Conservation (phyloP, 2,888 invertebrate species). For the Himalopsyche kuldschensis region DNA sequence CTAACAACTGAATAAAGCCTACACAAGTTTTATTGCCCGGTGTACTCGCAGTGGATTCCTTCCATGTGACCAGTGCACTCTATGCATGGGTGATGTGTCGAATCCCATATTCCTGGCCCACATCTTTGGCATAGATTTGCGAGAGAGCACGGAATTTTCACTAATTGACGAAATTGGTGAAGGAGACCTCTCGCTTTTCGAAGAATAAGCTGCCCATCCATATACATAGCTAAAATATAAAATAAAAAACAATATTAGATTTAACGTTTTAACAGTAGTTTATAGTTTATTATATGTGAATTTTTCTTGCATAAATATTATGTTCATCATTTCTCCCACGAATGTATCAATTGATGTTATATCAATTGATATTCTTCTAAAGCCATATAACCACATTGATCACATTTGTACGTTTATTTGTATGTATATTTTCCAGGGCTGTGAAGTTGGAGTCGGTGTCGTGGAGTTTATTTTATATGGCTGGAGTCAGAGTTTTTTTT, state of each 20-base stretch:
- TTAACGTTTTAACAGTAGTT: too few species aligned
- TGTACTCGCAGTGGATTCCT: constrained; percentile 53
- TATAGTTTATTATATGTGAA: too few species aligned
- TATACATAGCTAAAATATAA: constrained; percentile 80
- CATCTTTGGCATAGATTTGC: constrained; percentile 85
- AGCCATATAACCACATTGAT: too few species aligned
- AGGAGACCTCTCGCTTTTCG: constrained; percentile 90
- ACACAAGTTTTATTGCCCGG: constrained; percentile 24
- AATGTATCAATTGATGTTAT: too few species aligned
- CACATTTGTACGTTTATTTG: too few species aligned
- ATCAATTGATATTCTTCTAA: too few species aligned
- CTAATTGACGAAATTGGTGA: constrained; percentile 85
- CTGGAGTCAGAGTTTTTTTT: too few species aligned
- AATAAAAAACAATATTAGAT: constrained; percentile 26
- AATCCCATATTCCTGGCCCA: constrained; percentile 94
- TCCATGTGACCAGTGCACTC: constrained; percentile 78
- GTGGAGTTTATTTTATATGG: too few species aligned
- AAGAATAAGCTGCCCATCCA: constrained; percentile 89
- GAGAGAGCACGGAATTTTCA: constrained; percentile 86
- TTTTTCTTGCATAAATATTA: too few species aligned
- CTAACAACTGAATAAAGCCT: neutral
- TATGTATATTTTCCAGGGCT: too few species aligned
- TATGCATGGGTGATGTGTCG: constrained; percentile 83
- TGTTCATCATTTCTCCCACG: too few species aligned
- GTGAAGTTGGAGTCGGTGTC: too few species aligned